A percentile compares a stretch with the other conserved stretches of the same genome.
Evolutionary conservation across 2,797 vertebrate genomes (phyloP).

Genomic region (Pantherophis vulpinus): DNA sequence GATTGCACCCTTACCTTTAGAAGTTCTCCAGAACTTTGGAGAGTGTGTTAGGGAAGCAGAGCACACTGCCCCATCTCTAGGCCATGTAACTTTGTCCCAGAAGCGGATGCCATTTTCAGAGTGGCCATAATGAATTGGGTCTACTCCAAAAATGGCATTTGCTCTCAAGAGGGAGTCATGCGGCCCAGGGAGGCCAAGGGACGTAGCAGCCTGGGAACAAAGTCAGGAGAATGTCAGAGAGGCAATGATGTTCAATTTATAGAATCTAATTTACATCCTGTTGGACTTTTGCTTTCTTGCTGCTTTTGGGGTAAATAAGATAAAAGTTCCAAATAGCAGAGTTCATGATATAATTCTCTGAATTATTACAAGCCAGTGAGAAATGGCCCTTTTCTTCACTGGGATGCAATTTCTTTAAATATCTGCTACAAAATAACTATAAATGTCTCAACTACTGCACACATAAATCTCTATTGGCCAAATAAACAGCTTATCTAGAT

Average conservation of each 20-base stretch:
- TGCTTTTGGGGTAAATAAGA: neutral
- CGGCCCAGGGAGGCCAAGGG: neutral
- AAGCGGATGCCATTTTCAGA: neutral
- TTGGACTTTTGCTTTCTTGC: neutral
- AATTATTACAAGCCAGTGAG: neutral
- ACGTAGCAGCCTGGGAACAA: neutral
- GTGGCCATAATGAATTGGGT: neutral
- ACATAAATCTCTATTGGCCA: neutral
- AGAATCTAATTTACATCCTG: neutral
- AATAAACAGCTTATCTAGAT: neutral
- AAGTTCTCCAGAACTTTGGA: neutral
- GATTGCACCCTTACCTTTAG: neutral
- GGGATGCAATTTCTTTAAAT: neutral
- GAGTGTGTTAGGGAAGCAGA: neutral
- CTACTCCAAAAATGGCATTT: neutral
- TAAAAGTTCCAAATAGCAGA: neutral
- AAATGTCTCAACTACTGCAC: neutral
- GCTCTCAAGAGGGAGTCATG: neutral
- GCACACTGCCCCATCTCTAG: neutral
- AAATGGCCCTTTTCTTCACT: neutral
- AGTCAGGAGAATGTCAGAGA: neutral
- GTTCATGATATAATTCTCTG: neutral
- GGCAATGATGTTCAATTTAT: neutral
- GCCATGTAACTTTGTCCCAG: neutral
- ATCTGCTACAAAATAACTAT: neutral